Evolutionary conservation across 1,140 invertebrate genomes (phyloP), one percentile per base, ranked within the genome.

Genomic region (Drosophila elegans): DNA sequence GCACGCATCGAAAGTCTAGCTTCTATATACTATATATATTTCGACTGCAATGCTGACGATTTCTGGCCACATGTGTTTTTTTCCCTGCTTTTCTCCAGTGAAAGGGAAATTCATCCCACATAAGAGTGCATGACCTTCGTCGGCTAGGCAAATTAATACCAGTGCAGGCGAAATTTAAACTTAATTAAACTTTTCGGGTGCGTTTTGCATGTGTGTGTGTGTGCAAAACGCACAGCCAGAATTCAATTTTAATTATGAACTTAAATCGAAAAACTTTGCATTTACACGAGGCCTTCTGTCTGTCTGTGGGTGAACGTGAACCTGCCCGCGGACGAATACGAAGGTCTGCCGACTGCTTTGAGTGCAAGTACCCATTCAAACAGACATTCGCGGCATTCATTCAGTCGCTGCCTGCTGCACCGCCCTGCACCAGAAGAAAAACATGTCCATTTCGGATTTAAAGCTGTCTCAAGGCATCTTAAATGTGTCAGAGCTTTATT

Each of bases 191-290:
- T 89, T 89, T 67, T 52, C 25, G 32, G 34, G 13, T 21, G 16
- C 29, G 36, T 48, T n/a, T 5, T 45, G 68, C 57, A 48, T 57
- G 53, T 66, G 51, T 74, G 51, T 25, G 11, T 57, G 72, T 56
- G 45, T 74, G 52, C 9, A 62, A 57, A 32, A 56, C 51, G 32
- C 16, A 42, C 46, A 48, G 21, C 16, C 36, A 61, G 61, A 76
- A 72, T 79, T 73, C 62, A 68, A 78, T 88, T 90, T 89, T 89
- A 89, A 89, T 89, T 89, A 89, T 90, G 84, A 89, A 89, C 84
- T 89, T 89, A 89, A 89, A 89, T 89, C 85, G 84, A 89, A 89
- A 89, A 89, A 89, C 84, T 89, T 89, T 89, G 69, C 77, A 66
- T 74, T 83, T 79, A 79, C 79, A 79, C 66, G 32, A 36, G 38